Conservation (phyloP, 2,113 vertebrate genomes). For the Philantomba maxwellii region DNA sequence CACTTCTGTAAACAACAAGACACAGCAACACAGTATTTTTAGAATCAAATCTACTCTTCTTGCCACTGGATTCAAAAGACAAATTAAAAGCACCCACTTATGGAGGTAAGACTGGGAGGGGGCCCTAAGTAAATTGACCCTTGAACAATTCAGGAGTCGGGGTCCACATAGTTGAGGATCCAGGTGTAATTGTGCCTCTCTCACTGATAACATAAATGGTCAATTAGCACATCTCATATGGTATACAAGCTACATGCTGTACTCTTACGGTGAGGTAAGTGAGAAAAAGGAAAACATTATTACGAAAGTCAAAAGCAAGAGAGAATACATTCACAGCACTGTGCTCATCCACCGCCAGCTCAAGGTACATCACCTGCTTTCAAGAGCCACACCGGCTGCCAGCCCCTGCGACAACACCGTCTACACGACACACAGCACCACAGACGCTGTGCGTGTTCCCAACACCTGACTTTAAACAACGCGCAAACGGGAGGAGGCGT, state of each 20-base stretch:
- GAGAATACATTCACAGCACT: not conserved
- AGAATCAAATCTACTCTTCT: not conserved
- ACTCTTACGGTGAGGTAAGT: no score
- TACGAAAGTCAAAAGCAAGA: not conserved
- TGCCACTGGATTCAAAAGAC: not conserved
- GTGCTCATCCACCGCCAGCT: not conserved
- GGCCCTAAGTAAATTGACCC: not conserved
- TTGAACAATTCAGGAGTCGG: not conserved
- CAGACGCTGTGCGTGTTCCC: accelerated
- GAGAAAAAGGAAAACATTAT: not conserved
- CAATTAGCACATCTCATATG: not conserved
- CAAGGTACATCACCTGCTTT: accelerated
- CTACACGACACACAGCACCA: accelerated
- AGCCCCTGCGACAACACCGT: accelerated
- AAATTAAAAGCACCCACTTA: not conserved
- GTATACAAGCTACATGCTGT: not conserved
- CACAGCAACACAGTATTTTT: not conserved
- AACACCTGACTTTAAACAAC: not conserved
- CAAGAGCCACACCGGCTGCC: not conserved
- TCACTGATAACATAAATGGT: not conserved
- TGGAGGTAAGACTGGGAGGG: not conserved
- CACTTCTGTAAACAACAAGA: not conserved
- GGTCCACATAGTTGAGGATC: not conserved
- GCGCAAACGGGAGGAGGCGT: accelerated
- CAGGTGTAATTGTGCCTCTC: accelerated